Percentiles rank a stretch among this genome's conserved stretches.
These are phyloP conservation scores for Pseudorectes ferrugineus DNA, from an alignment of 2,113 vertebrate genomes.

Conservation along the genomic window DNA sequence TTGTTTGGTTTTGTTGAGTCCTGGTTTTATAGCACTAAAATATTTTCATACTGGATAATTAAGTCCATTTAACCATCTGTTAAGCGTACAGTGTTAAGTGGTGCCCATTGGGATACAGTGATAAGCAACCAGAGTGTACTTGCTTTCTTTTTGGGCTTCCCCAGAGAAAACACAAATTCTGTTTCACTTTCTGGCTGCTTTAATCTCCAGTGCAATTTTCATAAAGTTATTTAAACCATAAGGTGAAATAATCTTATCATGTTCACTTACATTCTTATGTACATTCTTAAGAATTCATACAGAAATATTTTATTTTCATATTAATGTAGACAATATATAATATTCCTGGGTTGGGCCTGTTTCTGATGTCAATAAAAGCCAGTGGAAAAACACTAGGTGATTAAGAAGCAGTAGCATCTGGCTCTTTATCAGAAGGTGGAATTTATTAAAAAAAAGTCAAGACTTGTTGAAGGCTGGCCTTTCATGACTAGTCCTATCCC, in stretches of 20 bases:
- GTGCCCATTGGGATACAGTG: not conserved
- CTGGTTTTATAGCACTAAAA: not conserved
- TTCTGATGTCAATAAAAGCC: not conserved
- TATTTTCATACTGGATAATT: not conserved
- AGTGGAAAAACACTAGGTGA: not conserved
- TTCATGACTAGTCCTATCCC: not conserved
- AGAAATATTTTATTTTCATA: not conserved
- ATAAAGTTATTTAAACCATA: not conserved
- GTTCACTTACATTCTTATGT: not conserved
- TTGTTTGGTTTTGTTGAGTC: constrained; percentile 12
- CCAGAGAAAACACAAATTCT: not conserved
- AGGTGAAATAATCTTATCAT: not conserved
- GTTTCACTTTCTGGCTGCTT: not conserved
- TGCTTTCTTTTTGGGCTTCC: not conserved
- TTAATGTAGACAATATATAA: not conserved
- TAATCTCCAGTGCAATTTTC: not conserved
- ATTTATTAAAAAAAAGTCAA: not conserved
- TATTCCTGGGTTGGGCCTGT: not conserved
- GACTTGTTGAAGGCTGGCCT: not conserved
- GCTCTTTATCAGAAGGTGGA: not conserved
- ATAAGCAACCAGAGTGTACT: not conserved
- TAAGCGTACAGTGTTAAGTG: not conserved
- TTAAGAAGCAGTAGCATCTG: not conserved
- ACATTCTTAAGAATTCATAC: not conserved
- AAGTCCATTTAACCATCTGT: not conserved